Evolutionary conservation across 1,140 invertebrate species (phyloP).

Genomic region (Drosophila repletoides): DNA sequence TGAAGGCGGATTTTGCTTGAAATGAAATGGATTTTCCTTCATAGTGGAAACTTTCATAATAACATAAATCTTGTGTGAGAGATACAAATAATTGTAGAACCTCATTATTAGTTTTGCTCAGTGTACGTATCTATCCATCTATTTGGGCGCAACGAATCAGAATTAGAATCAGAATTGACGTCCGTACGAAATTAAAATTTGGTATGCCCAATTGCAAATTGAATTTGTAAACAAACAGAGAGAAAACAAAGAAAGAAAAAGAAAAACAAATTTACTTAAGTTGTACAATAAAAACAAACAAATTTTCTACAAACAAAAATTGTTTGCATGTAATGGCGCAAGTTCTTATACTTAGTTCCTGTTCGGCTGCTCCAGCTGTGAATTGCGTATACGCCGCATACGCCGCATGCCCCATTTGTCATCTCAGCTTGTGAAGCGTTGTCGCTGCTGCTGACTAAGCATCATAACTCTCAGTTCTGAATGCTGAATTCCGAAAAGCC

Average conservation of each 20-base stretch:
- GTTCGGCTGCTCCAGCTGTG: slow-evolving; percentile 6
- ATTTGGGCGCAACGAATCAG: neutral
- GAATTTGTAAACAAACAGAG: slow-evolving; percentile 53
- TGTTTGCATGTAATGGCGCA: slow-evolving; percentile 7
- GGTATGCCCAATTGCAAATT: slow-evolving; percentile 46
- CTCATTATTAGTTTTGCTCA: too few species aligned
- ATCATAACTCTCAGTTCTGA: too few species aligned
- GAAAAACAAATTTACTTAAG: slow-evolving; percentile 12
- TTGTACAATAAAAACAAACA: slow-evolving; percentile 4
- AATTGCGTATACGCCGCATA: slow-evolving; percentile 38
- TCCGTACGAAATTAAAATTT: slow-evolving; percentile 9
- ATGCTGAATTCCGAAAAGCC: slow-evolving; percentile 61
- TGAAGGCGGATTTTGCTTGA: too few species aligned
- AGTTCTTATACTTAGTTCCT: slow-evolving; percentile 5
- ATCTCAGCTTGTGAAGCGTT: slow-evolving; percentile 37
- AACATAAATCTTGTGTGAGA: too few species aligned
- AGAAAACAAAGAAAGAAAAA: too few species aligned
- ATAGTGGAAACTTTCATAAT: too few species aligned
- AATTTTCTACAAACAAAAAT: slow-evolving; percentile 1
- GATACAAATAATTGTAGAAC: too few species aligned
- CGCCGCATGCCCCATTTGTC: slow-evolving; percentile 50
- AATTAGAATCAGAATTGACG: slow-evolving; percentile 9
- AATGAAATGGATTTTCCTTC: too few species aligned
- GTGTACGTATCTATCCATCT: too few species aligned
- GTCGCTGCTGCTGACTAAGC: slow-evolving; percentile 60